Percentiles rank a stretch among this genome's conserved stretches.
Evolutionary conservation across 1,140 invertebrate genomes (phyloP).

Genomic region (Adoxophyes honmai): DNA sequence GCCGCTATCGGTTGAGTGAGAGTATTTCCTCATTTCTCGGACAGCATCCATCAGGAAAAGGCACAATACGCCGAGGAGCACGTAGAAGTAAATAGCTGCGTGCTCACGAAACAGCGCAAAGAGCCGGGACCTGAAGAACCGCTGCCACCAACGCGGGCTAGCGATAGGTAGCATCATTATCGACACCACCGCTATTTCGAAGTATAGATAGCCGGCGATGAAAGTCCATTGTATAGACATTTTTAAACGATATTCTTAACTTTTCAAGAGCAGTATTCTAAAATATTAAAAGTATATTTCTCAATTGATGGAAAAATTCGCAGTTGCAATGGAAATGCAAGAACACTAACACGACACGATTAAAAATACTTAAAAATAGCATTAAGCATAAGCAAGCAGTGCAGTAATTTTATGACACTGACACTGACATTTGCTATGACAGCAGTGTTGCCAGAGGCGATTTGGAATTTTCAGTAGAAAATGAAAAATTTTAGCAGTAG

Average conservation of each 20-base stretch:
- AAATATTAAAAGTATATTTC: too few relatives aligned
- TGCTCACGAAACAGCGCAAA: constrained; percentile 49
- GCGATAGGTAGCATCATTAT: constrained; percentile 63
- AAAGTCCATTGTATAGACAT: constrained; percentile 72
- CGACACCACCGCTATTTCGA: constrained; percentile 57
- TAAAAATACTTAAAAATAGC: too few relatives aligned
- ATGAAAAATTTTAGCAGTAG: too few relatives aligned
- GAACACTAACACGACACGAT: too few relatives aligned
- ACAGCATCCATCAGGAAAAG: constrained; percentile 64
- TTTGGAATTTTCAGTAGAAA: too few relatives aligned
- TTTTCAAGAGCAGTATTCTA: too few relatives aligned
- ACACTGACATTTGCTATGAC: too few relatives aligned
- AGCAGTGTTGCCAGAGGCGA: too few relatives aligned
- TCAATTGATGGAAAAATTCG: too few relatives aligned
- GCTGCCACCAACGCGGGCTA: constrained; percentile 59
- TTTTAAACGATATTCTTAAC: constrained; percentile 16
- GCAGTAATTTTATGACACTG: too few relatives aligned
- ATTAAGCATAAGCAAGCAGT: too few relatives aligned
- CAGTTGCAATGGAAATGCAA: too few relatives aligned
- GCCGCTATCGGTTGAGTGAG: constrained; percentile 31
- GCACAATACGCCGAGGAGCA: constrained; percentile 49
- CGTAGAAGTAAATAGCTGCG: constrained; percentile 59
- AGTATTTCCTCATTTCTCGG: constrained; percentile 69
- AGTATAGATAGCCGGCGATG: constrained; percentile 64
- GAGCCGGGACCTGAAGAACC: constrained; percentile 58